Base-by-base conservation (phyloP, 2,797 vertebrate genomes). In the Sebastes matsubarae region DNA sequence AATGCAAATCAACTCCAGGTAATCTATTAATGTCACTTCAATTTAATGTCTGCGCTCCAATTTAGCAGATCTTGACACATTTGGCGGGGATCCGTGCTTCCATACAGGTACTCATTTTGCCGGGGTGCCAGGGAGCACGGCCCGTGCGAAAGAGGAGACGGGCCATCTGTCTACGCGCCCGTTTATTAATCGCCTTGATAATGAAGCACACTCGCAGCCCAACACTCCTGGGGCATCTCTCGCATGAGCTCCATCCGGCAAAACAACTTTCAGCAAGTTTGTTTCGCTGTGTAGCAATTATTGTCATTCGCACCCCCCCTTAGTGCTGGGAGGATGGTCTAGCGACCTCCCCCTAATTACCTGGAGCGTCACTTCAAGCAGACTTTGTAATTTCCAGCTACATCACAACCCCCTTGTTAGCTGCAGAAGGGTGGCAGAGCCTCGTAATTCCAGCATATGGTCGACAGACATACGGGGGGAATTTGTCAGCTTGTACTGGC, bases 21-120 rank as follows among this genome's bases (percentile, higher is more conserved):
- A 95, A 96, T 95, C 95, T 94, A 95, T 96, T 96, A 94, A 94
- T 82, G 95, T 95, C 95, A 95, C 94, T 95, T 95, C 92, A 87
- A 90, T 91, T 96, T 95, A 93, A 94, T 93, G 94, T 96, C 94
- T 86, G 80, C 76, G 22, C 90, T 94, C 94, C 93, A 95, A 95
- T 96, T 95, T 95, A 93, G 91, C 89, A 70, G 85, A 93, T 93
- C 88, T 85, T 92, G 93, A 94, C 94, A 94, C 88, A 83, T 95
- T 94, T 92, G 92, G 91, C 88, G 72, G n/a, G 77, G 84, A 84
- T 74, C 73, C 25, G 77, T 42, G 88, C 88, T 84, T 87, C 79
- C 30, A 11, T 76, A 85, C 91, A 93, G 80, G 87, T 92, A 92
- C 88, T 95, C 91, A 92, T 94, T 94, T 93, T 90, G 89, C 90